Evolutionary conservation across 2,797 vertebrate genomes (phyloP).

Genomic region (Pantherophis vulpinus): DNA sequence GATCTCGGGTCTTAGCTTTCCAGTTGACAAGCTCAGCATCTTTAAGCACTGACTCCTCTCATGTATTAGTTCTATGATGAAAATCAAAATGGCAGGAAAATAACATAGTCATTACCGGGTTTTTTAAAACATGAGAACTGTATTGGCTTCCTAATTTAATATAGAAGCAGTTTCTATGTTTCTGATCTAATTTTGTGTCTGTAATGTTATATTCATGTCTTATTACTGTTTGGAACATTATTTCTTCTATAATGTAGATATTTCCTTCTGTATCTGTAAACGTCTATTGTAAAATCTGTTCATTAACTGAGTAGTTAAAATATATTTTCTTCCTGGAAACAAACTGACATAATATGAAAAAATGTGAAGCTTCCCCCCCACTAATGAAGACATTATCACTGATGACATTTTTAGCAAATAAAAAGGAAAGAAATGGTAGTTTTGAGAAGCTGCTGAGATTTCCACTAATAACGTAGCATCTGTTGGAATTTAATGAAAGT

Average conservation of each 20-base stretch:
- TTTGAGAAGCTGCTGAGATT: constrained; percentile 20
- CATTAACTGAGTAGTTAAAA: constrained; percentile 1
- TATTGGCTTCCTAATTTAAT: neutral
- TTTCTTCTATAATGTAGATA: constrained; percentile 1
- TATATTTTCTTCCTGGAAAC: neutral
- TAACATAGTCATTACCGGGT: neutral
- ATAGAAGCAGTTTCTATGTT: neutral
- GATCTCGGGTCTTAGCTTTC: neutral
- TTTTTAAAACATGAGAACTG: neutral
- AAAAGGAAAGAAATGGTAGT: neutral
- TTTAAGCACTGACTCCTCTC: neutral
- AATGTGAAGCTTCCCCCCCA: neutral
- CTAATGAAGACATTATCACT: constrained; percentile 20
- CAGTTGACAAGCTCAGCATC: neutral
- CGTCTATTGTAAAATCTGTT: constrained; percentile 1
- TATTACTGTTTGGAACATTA: neutral
- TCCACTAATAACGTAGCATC: constrained; percentile 2
- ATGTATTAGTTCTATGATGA: neutral
- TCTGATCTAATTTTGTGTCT: neutral
- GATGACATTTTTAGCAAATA: constrained; percentile 13
- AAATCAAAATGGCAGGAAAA: neutral
- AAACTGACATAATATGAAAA: neutral
- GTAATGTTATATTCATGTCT: neutral
- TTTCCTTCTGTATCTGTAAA: constrained; percentile 10
- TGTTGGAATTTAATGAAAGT: constrained; percentile 12